Base-by-base conservation (phyloP, 2,113 vertebrate genomes). In the Mystacornis crossleyi region DNA sequence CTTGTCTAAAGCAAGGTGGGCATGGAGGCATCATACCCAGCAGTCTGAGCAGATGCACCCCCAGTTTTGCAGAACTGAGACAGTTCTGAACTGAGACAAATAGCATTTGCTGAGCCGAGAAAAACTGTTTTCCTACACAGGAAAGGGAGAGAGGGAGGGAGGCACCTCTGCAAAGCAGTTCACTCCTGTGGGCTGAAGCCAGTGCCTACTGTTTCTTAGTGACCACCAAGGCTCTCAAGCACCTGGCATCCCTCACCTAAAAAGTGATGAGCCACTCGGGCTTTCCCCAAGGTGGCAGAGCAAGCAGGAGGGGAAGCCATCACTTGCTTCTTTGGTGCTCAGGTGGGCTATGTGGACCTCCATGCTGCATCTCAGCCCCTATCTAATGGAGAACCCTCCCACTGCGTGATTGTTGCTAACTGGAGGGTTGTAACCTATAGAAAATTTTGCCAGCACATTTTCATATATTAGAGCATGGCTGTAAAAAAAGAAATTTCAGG, bases 401-500 rank as follows among this genome's bases (percentile, higher is more conserved):
- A 62, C 54, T 7, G 8, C 1, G 1, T 12, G 18, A 50, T 47
- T 86, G 50, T 26, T 83, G 38, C 42, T 61, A 77, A 74, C 77
- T 14, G 2, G 34, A 88, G 71, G 12, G 34, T 38, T 92, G 60
- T 73, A 95, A 93, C 54, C 88, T 65, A 42, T 34, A 1, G 4
- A 93, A 86, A 86, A 70, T 33, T 73, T 86, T 89, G 86, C 94
- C 93, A 92, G 82, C 34, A 55, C 18, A 18, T 89, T 89, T 96
- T 92, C 86, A 64, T 92, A 31, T 71, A 81, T 78, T 81, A 95
- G 33, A 83, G 34, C 21, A 72, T 71, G 86, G 72, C 75, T 95
- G 80, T 92, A 92, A 92, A 96, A 67, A 81, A 90, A 61, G 40
- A 88, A 64, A 88, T 83, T 93, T 90, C 47, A 47, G 92, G 64